These are phyloP conservation scores for Pediacus dermestoides DNA, from an alignment of 2,888 invertebrate species.

Conservation along the genomic window DNA sequence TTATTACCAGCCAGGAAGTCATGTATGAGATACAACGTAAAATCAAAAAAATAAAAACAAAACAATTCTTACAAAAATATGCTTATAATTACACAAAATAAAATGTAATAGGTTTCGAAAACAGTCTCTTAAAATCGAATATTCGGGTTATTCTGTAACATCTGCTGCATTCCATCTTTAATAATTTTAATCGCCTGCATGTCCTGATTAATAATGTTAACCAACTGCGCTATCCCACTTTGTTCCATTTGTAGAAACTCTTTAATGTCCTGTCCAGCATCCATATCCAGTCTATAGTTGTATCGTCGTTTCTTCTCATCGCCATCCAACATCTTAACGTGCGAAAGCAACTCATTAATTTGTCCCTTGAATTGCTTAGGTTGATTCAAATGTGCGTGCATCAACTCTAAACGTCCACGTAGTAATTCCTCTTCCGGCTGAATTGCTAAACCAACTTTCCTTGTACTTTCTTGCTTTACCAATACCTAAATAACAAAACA, in stretches of 20 bases:
- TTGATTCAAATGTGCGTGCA: conserved; percentile 82
- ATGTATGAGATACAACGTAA: no score
- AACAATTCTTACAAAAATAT: no score
- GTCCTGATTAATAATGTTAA: conserved; percentile 79
- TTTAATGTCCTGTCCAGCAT: conserved; percentile 67
- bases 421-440: conserved; percentile 88
- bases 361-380: conserved; percentile 94
- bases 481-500: conserved; percentile 60
- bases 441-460: conserved; percentile 84
- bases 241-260: conserved; percentile 84
- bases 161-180: conserved; percentile 69
- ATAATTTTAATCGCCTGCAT: conserved; percentile 73
- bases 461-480: conserved; percentile 79
- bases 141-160: conserved; percentile 43
- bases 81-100: no score
- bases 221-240: conserved; percentile 80
- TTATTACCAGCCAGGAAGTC: no score
- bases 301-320: conserved; percentile 60
- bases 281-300: conserved; percentile 73
- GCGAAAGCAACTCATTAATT: conserved; percentile 84
- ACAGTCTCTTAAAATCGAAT: neutral
- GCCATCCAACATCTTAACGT: conserved; percentile 67
- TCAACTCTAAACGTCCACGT: conserved; percentile 80
- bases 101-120: no score
- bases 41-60: no score